phyloP scores from a whole-genome alignment of 2,888 invertebrate genomes.

The Lapara coniferarum region DNA sequence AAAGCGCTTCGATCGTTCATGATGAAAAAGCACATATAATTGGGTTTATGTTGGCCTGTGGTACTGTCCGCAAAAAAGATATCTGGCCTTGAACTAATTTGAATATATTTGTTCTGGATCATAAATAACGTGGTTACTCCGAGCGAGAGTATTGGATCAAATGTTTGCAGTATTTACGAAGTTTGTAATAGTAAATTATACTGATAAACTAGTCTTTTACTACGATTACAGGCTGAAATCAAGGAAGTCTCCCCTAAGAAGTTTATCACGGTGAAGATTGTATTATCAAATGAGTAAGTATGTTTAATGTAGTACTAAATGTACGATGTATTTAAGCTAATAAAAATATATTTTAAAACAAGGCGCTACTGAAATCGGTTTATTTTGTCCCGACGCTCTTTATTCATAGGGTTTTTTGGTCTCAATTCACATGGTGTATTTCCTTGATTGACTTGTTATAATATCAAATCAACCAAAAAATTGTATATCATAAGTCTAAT shows the following conservation, averaged over 20 bases:
- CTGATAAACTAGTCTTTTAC: background rate
- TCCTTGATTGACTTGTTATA: too few relatives aligned
- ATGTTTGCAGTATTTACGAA: slow-evolving; percentile 33
- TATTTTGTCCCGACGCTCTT: too few relatives aligned
- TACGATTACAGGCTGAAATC: background rate
- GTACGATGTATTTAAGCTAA: too few relatives aligned
- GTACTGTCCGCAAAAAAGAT: slow-evolving; percentile 59
- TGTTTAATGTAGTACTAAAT: too few relatives aligned
- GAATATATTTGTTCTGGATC: slow-evolving; percentile 22
- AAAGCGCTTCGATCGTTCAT: slow-evolving; percentile 77
- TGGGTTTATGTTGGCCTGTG: slow-evolving; percentile 74
- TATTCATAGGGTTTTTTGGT: too few relatives aligned
- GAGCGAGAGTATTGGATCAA: background rate
- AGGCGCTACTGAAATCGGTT: too few relatives aligned
- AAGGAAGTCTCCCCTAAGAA: background rate
- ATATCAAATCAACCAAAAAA: too few relatives aligned
- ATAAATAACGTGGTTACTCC: slow-evolving; percentile 5
- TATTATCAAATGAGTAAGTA: too few relatives aligned
- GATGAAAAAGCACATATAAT: slow-evolving; percentile 80
- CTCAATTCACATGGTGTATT: too few relatives aligned
- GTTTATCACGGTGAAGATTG: background rate
- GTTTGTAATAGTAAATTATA: background rate
- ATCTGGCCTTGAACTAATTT: slow-evolving; percentile 59
- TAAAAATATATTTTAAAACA: too few relatives aligned
- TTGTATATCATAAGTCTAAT: too few relatives aligned